Evolutionary conservation across 1,140 invertebrate genomes (phyloP), one percentile per base, ranked within the genome.

Genomic region (Drosophila baimaii): DNA sequence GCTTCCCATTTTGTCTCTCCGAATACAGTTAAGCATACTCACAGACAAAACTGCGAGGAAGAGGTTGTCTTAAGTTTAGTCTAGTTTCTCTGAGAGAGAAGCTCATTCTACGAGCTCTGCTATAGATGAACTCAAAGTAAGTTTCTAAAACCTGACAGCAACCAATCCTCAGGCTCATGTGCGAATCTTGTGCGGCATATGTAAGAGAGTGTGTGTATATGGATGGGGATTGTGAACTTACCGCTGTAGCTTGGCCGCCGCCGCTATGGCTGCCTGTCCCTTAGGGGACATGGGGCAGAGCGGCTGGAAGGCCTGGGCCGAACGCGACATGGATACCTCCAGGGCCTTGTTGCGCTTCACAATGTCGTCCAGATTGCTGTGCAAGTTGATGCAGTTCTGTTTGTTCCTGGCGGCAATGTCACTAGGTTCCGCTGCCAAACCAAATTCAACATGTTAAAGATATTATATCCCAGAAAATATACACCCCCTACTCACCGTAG

Each of bases 211-310:
- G n/a, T 49, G 25, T 68, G 41, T 46, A 29, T 33, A 25, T 56
- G 25, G 37, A 43, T 17, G 29, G n/a, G 4, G 19, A 2, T 8
- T 33, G 2, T 31, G 8, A 9, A 77, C 75, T 86, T 90, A 90
- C 93, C 92, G 59, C 90, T 93, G 85, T 57, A 92, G 57, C 31
- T 84, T 79, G 23, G 84, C 65, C 8, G 56, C 92, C 90, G 64
- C 72, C 3, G 59, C 23, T 8, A 33, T 43, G 15, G 74, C 74
- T 15, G 81, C 64, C 54, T 80, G 80, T 7, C 65, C 93, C 80
- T 95, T 95, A 92, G 96, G 96, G 74, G 83, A 97, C 92, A 91
- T 97, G 97, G 92, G 95, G 96, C 96, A 96, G 96, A 35, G 96
- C 6, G 96, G 96, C 46, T 96, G 97, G 84, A 96, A 95, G 71